Percentiles rank a stretch among this genome's conserved stretches.
These are phyloP conservation scores for Hypsopygia costalis DNA, from an alignment of 2,888 invertebrate species.

Conservation along the genomic window DNA sequence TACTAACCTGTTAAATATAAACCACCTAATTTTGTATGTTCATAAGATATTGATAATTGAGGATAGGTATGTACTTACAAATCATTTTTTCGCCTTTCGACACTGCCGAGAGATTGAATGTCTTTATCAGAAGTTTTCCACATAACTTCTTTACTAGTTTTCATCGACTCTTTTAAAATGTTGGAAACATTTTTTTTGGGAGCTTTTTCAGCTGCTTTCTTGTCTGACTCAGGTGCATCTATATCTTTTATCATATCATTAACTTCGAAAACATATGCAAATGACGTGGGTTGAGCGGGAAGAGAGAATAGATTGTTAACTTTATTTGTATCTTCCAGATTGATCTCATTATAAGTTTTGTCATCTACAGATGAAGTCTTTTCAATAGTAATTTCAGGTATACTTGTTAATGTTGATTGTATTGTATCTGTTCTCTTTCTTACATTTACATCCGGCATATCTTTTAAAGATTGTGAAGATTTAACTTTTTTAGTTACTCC, in stretches of 20 bases:
- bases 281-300: constrained; percentile 17
- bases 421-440: constrained; percentile 20
- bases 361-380: constrained; percentile 31
- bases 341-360: constrained; percentile 28
- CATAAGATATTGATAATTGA: neutral
- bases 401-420: constrained; percentile 15
- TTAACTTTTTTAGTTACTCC: constrained; percentile 24
- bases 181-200: constrained; percentile 34
- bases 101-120: constrained; percentile 25
- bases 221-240: constrained; percentile 39
- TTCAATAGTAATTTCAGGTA: constrained; percentile 20
- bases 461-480: constrained; percentile 30
- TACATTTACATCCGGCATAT: constrained; percentile 20
- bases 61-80: constrained; percentile 38
- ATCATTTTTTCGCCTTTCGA: constrained; percentile 34
- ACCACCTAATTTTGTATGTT: neutral
- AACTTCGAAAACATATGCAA: constrained; percentile 48
- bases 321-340: constrained; percentile 34
- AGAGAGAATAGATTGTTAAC: constrained; percentile 32
- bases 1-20: constrained; percentile 46
- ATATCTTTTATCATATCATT: constrained; percentile 43
- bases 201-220: constrained; percentile 36
- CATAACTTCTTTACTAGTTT: constrained; percentile 40
- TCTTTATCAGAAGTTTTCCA: constrained; percentile 35
- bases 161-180: constrained; percentile 34